Evolutionary conservation across 1,140 invertebrate genomes (phyloP).

Genomic region (Euschistus heros): DNA sequence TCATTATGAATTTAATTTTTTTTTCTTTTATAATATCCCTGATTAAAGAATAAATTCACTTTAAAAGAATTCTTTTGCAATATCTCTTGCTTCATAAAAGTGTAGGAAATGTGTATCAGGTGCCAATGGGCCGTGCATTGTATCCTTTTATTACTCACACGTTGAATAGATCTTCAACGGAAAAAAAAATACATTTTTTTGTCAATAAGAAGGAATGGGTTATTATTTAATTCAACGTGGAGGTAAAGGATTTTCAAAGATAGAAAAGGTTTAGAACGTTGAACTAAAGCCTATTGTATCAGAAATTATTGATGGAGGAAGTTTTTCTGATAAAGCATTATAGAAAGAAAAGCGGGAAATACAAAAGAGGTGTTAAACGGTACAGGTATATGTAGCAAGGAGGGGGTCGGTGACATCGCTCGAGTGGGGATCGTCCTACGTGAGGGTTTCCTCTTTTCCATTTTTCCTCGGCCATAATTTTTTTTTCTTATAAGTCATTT

Average conservation of each 20-base stretch:
- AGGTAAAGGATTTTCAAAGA: neutral
- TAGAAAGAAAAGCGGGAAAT: constrained; percentile 5
- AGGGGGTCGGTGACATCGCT: constrained; percentile 3
- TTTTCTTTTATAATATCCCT: too few relatives aligned
- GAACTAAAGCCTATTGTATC: constrained; percentile 12
- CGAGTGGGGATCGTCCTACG: neutral
- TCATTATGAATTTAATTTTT: too few relatives aligned
- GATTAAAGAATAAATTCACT: too few relatives aligned
- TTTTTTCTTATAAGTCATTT: constrained; percentile 2
- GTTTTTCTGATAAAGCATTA: constrained; percentile 5
- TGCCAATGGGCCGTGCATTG: too few relatives aligned
- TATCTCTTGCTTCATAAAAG: too few relatives aligned
- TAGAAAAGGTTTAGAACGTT: constrained; percentile 8
- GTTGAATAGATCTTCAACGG: too few relatives aligned
- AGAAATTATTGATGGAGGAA: constrained; percentile 7
- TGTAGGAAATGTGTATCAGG: too few relatives aligned
- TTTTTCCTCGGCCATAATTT: neutral
- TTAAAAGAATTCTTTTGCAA: too few relatives aligned
- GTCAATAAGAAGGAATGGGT: too few relatives aligned
- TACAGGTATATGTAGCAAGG: neutral
- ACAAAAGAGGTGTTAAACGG: constrained; percentile 11
- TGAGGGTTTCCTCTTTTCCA: constrained; percentile 8
- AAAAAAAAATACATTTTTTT: too few relatives aligned
- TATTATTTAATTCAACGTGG: too few relatives aligned
- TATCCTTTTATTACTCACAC: too few relatives aligned